Evolutionary conservation across 2,888 invertebrate species (phyloP).

Genomic region (Rhimphoctona megacephalus): DNA sequence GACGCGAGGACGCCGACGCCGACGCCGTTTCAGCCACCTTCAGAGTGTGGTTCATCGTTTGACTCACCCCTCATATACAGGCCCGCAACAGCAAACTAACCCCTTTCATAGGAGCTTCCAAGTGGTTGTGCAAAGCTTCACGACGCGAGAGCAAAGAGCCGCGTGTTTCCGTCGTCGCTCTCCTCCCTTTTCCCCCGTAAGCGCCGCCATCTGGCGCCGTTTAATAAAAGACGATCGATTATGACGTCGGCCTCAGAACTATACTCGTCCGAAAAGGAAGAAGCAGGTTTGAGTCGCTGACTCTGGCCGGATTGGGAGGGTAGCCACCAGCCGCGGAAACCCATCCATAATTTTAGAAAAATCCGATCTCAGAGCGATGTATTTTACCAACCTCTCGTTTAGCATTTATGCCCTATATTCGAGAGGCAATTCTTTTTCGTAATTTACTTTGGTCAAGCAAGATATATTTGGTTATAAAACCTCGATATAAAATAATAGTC

Average conservation of each 20-base stretch:
- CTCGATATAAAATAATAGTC: background rate
- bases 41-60: slow-evolving; percentile 76
- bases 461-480: background rate
- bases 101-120: slow-evolving; percentile 56
- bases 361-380: background rate
- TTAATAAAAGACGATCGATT: slow-evolving; percentile 85
- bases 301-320: slow-evolving; percentile 34
- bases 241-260: slow-evolving; percentile 84
- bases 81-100: slow-evolving; percentile 47
- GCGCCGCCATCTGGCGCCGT: slow-evolving; percentile 83
- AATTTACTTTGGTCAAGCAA: background rate
- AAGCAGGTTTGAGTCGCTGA: slow-evolving; percentile 31
- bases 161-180: slow-evolving; percentile 67
- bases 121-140: slow-evolving; percentile 52
- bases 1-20: slow-evolving; percentile 58
- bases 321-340: slow-evolving; percentile 29
- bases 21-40: slow-evolving; percentile 64
- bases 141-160: slow-evolving; percentile 49
- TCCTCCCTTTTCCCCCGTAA: slow-evolving; percentile 41
- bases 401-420: background rate
- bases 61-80: slow-evolving; percentile 72
- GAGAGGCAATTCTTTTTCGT: background rate
- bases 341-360: slow-evolving; percentile 15
- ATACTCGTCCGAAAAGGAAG: slow-evolving; percentile 75
- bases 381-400: slow-evolving; percentile 13